phyloP scores from a whole-genome alignment of 2,888 invertebrate genomes.

The Eupelmus urozonus region DNA sequence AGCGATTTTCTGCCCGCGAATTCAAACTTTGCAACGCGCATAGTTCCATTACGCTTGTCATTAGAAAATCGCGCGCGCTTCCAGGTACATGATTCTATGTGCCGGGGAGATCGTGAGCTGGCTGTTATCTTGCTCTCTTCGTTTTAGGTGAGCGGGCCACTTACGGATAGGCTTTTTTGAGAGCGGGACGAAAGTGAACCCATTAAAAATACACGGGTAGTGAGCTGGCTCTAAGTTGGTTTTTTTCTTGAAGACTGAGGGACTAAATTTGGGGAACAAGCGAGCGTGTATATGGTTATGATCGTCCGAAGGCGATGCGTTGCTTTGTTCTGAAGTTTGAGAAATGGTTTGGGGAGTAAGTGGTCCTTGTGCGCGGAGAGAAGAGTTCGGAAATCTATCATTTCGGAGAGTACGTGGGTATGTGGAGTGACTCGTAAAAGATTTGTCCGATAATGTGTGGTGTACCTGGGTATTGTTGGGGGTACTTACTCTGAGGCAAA shows the following conservation, averaged over 20 bases:
- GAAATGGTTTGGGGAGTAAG: no score
- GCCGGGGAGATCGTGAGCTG: no score
- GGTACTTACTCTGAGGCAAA: no score
- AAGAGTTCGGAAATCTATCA: no score
- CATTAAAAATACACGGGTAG: conserved; percentile 1
- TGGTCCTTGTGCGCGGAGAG: no score
- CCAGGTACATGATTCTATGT: no score
- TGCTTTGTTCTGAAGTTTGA: background rate
- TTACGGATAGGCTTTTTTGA: conserved; percentile 10
- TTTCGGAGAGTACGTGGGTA: no score
- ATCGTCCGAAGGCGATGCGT: background rate
- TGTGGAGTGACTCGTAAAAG: background rate
- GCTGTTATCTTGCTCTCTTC: background rate
- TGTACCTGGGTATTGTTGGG: background rate
- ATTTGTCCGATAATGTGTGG: background rate
- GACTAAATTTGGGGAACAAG: conserved; percentile 18
- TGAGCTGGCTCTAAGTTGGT: background rate
- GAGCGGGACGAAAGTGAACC: background rate
- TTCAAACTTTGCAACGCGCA: background rate
- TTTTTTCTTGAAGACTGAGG: background rate
- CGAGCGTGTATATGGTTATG: background rate
- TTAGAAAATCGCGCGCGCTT: background rate
- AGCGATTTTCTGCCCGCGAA: no score
- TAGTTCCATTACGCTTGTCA: background rate
- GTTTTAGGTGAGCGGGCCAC: background rate